Evolutionary conservation across 2,113 vertebrate genomes (phyloP).

Genomic region (Trichomycterus rosablanca): DNA sequence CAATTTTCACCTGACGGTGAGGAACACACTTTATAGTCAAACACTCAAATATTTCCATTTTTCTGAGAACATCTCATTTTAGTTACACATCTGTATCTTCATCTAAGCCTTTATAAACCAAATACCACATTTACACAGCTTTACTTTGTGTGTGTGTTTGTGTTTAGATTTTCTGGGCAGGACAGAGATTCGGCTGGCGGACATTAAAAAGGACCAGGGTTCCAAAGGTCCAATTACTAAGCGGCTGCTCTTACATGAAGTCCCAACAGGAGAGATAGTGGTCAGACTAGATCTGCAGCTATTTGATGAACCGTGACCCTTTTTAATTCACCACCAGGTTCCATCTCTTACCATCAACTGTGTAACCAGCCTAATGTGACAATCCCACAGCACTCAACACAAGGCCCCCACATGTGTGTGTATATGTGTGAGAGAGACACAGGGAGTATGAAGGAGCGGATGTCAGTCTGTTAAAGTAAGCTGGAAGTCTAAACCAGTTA

Average conservation of each 20-base stretch:
- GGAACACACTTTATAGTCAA: constrained; percentile 24
- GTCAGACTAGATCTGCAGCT: constrained; percentile 93
- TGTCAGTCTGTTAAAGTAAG: too few species aligned
- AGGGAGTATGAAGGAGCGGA: neutral
- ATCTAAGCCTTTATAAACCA: neutral
- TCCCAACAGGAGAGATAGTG: constrained; percentile 97
- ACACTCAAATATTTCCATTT: neutral
- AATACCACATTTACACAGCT: too few species aligned
- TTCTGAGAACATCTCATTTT: too few species aligned
- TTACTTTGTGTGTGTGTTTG: constrained; percentile 1
- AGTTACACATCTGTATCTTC: too few species aligned
- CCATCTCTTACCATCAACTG: constrained; percentile 22
- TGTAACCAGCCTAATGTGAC: constrained; percentile 43
- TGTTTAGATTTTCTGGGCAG: constrained; percentile 89
- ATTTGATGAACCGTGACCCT: constrained; percentile 85
- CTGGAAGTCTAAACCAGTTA: too few species aligned
- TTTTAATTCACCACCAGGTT: constrained; percentile 6
- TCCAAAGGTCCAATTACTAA: constrained; percentile 97
- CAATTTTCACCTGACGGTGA: constrained; percentile 96
- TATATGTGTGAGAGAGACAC: neutral
- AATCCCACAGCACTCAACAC: constrained; percentile 37
- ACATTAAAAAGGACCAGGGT: constrained; percentile 98
- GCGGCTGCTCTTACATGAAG: constrained; percentile 93
- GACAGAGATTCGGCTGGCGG: constrained; percentile 95
- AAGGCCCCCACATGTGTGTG: constrained; percentile 34